Evolutionary conservation across 1,140 invertebrate species (phyloP), one percentile per base, ranked within the genome.

Genomic region (Leptestheria dahalacensis): DNA sequence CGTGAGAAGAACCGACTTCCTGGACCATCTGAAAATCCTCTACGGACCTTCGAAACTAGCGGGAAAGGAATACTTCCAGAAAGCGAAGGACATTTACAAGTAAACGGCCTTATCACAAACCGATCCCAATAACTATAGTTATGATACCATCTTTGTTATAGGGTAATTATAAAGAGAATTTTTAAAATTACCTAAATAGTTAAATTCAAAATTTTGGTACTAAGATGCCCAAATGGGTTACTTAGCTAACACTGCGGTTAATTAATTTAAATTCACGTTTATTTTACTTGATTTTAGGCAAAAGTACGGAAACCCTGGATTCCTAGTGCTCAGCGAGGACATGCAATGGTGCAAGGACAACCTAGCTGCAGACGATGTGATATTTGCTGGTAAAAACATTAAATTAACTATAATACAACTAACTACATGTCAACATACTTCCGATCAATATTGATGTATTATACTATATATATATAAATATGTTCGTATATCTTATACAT

Each of bases 61-160:
- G 25, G 53, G 53, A 20, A 1, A 9, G 3, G 26, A 56, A 23
- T 56, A 56, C 26, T 47, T 56, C 41, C 24, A 56, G 20, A 56
- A 41, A 9, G 53, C 53, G 20, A 56, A 56, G 33, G 53, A 26
- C 12, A 56, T 56, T 20, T 56, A 56, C 20, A 25, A 20, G 53
- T 56, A 29, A 52, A n/a, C n/a, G n/a, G n/a, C n/a, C n/a, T n/a
- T n/a, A n/a, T n/a, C n/a, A n/a, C n/a, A n/a, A n/a, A n/a, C n/a
- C n/a, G n/a, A n/a, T n/a, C n/a, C n/a, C n/a, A n/a, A n/a, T n/a
- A n/a, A n/a, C n/a, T n/a, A n/a, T n/a, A n/a, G n/a, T n/a, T n/a
- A n/a, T n/a, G n/a, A n/a, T n/a, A n/a, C n/a, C n/a, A n/a, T n/a
- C n/a, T n/a, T n/a, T n/a, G n/a, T n/a, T n/a, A n/a, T n/a, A n/a